A percentile compares a stretch with the other conserved stretches of the same genome.
phyloP scores from a whole-genome alignment of 2,113 vertebrate genomes.

The Antechinus stuartii region DNA sequence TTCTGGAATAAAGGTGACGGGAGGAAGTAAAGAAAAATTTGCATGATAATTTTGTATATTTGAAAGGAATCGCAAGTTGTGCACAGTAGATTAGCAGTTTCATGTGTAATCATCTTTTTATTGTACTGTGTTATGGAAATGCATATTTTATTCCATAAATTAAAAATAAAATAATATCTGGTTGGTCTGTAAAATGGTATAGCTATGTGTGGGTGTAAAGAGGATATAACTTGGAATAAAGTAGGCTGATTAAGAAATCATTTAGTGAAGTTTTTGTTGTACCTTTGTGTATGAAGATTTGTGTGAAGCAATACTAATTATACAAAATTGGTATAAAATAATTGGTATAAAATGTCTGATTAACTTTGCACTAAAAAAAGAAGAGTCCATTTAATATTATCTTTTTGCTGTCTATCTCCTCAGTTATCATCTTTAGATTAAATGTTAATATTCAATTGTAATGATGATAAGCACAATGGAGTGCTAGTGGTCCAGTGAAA shows the following conservation, averaged over 20 bases:
- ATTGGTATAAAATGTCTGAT: background rate
- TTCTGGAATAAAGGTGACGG: too few species aligned
- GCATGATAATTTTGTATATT: too few species aligned
- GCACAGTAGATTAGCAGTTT: too few species aligned
- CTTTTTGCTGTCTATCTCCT: background rate
- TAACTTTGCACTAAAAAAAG: background rate
- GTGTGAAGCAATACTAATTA: background rate
- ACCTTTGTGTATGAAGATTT: background rate
- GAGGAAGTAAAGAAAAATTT: too few species aligned
- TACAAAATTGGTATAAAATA: background rate
- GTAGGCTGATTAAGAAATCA: background rate
- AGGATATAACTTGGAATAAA: background rate
- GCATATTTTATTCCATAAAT: too few species aligned
- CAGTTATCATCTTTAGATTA: background rate
- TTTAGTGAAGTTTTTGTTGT: background rate
- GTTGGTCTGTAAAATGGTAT: too few species aligned
- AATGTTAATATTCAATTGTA: background rate
- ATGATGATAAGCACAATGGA: background rate
- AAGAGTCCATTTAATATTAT: background rate
- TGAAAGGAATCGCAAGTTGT: too few species aligned
- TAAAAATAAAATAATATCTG: too few species aligned
- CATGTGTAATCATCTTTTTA: too few species aligned
- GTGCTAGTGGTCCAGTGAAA: background rate
- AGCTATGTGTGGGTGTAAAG: background rate
- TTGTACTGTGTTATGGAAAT: too few species aligned